Base-by-base conservation (phyloP, 2,797 vertebrate genomes). In the Phataginus tricuspis region DNA sequence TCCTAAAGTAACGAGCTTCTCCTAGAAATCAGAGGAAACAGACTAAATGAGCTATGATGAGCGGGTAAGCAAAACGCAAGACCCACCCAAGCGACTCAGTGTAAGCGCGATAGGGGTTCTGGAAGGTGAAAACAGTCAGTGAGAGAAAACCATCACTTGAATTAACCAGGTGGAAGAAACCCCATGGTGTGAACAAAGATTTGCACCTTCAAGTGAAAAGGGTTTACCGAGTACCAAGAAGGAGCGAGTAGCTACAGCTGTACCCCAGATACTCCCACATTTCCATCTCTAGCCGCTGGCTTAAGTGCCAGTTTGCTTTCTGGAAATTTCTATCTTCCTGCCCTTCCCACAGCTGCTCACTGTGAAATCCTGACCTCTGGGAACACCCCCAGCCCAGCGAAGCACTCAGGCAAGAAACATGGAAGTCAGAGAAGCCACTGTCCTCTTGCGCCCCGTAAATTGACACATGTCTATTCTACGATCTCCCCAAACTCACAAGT, bases 41-140 rank as follows among this genome's bases (percentile, higher is more conserved):
- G 72, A 82, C 25, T 63, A 66, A 78, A 42, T n/a, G 69, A 82
- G 55, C 55, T 68, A 45, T 27, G 57, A 69, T 49, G 51, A 86
- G n/a, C 61, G 45, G 34, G 34, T 8, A 57, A 89, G 34, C 4
- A 51, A 83, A 45, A 23, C 4, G 34, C 68, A 45, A 69, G 72
- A 59, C 0, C 1, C 51, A 55, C 64, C 77, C 51, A 39, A 84
- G 45, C 74, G n/a, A 64, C 7, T 16, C 9, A 0, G 13, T 2
- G 18, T 18, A 25, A 37, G 92, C 10, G 27, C 6, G 31, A 55
- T 0, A 85, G 63, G 45, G 27, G 59, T 39, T 34, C 61, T 21
- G 29, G 69, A 69, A 45, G 31, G 74, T 15, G 13, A 45, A 71
- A 80, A 51, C 18, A 78, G 27, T 55, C 45, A 15, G 27, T 0